phyloP scores from a whole-genome alignment of 2,113 vertebrate species.

The Marcusenius ussheri region DNA sequence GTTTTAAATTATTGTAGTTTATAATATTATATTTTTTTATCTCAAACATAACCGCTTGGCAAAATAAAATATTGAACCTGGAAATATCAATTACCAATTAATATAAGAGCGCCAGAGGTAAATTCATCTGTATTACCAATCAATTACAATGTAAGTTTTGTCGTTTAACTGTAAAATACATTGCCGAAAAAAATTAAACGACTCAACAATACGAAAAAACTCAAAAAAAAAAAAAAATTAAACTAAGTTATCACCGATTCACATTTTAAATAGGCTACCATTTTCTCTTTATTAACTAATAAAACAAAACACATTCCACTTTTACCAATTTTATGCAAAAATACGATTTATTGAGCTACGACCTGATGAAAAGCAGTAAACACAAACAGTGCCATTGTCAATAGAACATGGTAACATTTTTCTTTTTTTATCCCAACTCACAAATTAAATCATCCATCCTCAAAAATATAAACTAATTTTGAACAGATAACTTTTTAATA shows the following conservation, averaged over 20 bases:
- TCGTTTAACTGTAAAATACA: not conserved
- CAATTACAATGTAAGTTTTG: not conserved
- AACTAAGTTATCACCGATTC: not conserved
- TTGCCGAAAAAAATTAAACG: not conserved
- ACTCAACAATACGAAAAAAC: not conserved
- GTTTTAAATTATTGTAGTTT: not conserved
- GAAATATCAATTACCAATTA: not conserved
- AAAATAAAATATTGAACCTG: not conserved
- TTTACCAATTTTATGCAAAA: conserved; percentile 1
- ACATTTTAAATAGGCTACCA: not conserved
- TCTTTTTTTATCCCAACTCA: not conserved
- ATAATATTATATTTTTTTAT: not conserved
- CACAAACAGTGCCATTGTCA: not conserved
- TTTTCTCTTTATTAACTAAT: not conserved
- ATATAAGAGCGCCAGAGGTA: not conserved
- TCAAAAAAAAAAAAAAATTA: too few relatives aligned
- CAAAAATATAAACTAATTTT: not conserved
- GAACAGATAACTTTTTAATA: not conserved
- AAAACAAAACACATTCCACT: not conserved
- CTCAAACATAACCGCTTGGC: not conserved
- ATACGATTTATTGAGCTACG: conserved; percentile 1
- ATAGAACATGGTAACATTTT: not conserved
- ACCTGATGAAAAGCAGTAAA: not conserved
- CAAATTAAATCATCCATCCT: not conserved
- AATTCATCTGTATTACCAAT: not conserved